phyloP scores from a whole-genome alignment of 2,113 vertebrate species.

The Rhegmatorhina hoffmannsi region DNA sequence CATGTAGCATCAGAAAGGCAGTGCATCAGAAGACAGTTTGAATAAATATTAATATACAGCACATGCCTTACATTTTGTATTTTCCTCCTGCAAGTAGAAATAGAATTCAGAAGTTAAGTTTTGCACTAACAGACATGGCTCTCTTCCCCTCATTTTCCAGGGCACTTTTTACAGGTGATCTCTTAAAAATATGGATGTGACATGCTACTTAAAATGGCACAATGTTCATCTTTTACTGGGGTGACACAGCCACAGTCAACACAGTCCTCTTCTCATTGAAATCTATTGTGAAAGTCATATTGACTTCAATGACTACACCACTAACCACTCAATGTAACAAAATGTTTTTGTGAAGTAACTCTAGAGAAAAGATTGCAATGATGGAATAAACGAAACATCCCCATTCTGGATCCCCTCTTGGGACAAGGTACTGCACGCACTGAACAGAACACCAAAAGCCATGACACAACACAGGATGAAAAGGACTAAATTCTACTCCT shows the following conservation, averaged over 20 bases:
- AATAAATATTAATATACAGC: constrained; percentile 53
- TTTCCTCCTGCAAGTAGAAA: constrained; percentile 48
- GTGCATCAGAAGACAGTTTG: constrained; percentile 6
- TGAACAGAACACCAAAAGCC: background rate
- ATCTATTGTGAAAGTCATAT: background rate
- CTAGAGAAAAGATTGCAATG: background rate
- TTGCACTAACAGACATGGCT: background rate
- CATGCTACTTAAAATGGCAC: background rate
- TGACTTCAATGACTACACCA: constrained; percentile 2
- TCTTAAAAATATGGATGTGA: background rate
- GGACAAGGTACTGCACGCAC: background rate
- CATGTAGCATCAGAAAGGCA: background rate
- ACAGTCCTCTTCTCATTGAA: background rate
- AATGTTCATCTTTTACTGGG: background rate
- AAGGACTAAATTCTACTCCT: background rate
- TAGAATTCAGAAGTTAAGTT: constrained; percentile 14
- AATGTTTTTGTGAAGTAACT: background rate
- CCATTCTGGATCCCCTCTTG: background rate
- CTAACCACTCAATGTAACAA: background rate
- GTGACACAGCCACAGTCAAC: background rate
- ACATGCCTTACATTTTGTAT: constrained; percentile 14
- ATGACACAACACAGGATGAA: background rate
- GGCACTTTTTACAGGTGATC: background rate
- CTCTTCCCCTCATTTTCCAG: background rate
- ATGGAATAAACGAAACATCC: background rate